Evolutionary conservation across 2,797 vertebrate genomes (phyloP).

Genomic region (Pteronotus mesoamericanus): DNA sequence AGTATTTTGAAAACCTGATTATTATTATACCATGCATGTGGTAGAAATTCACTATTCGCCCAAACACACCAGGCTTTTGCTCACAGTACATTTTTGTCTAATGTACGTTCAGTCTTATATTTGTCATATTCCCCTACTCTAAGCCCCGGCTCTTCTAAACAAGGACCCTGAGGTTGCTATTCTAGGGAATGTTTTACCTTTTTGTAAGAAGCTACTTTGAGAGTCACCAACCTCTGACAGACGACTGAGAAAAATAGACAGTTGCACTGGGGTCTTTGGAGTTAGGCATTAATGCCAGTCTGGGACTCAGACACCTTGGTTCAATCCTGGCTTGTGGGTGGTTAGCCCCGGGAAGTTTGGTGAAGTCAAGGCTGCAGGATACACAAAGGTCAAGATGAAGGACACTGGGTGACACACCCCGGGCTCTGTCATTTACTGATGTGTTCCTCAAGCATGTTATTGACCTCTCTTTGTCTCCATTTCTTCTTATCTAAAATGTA

Average conservation of each 20-base stretch:
- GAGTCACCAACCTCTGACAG: constrained; percentile 15
- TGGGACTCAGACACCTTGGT: background rate
- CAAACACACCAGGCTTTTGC: constrained; percentile 1
- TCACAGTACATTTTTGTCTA: constrained; percentile 55
- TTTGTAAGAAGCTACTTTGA: constrained; percentile 47
- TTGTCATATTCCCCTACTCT: background rate
- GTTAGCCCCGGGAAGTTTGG: background rate
- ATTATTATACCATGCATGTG: constrained; percentile 57
- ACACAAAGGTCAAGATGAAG: background rate
- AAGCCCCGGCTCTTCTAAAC: constrained; percentile 3
- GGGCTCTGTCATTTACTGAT: background rate
- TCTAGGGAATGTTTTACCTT: constrained; percentile 39
- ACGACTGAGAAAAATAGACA: constrained; percentile 38
- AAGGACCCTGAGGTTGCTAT: constrained; percentile 26
- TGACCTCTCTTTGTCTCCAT: background rate
- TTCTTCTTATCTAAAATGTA: background rate
- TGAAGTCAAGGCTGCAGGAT: background rate
- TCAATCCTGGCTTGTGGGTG: background rate
- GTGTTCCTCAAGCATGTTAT: background rate
- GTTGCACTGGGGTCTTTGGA: constrained; percentile 1
- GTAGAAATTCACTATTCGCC: constrained; percentile 43
- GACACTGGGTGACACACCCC: background rate
- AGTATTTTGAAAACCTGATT: constrained; percentile 61
- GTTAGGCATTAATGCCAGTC: background rate
- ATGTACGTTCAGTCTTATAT: constrained; percentile 33